Base-by-base conservation (phyloP, 2,113 vertebrate genomes). In the Procavia capensis region DNA sequence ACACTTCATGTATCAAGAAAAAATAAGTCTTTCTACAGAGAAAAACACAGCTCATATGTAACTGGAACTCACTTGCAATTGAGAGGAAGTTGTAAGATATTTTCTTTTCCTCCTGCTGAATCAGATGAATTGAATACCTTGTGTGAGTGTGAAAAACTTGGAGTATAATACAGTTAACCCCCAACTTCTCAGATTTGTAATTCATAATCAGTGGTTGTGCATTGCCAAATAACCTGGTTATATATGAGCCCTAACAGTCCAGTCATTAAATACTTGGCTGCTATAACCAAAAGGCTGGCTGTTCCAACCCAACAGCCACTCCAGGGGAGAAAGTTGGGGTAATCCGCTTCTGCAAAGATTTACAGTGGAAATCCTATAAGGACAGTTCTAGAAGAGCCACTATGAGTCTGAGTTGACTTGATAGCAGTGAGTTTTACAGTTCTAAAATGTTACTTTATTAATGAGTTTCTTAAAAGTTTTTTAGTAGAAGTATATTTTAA, bases 371-470 rank as follows among this genome's bases (percentile, higher is more conserved):
- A 54, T 16, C 50, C 50, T 9, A 54, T 54, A 54, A 16, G 50
- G 50, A 54, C 50, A 54, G 50, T 54, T 54, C 14, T 54, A 54
- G 17, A 16, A 54, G 50, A 16, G 50, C 17, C 50, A 13, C 50
- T 54, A 16, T 17, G 50, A 54, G 50, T 54, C 11, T 3, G 10
- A 16, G 17, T 54, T 16, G 11, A 54, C 50, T 54, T 54, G 50
- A 54, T 16, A 54, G 50, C 50, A 17, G 50, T 54, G 50, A 54
- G 11, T 54, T 54, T 54, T 54, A 54, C 11, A 54, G 50, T 54
- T 74, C 70, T 95, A 92, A 83, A 92, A 66, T 75, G 94, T 96
- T 76, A 85, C 79, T 92, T 85, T 79, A 85, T 79, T 94, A 93
- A 95, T 90, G 70, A 82, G 27, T 90, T 75, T 39, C 59, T 8